Evolutionary conservation across 1,140 invertebrate genomes (phyloP).

Genomic region (Drosophila grimshawi): DNA sequence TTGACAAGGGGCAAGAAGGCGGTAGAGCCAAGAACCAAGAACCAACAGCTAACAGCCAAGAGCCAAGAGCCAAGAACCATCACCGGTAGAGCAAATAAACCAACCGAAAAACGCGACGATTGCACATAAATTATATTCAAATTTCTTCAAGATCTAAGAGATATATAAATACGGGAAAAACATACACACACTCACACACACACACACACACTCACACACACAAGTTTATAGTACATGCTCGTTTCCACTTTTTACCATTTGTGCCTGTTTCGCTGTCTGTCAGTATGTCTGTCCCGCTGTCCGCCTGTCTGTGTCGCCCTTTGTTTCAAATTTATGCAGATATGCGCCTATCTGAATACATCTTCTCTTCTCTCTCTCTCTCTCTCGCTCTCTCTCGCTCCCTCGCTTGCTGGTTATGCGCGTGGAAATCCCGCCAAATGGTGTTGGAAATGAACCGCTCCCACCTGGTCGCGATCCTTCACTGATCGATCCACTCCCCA

Average conservation of each 20-base stretch:
- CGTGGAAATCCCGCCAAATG: conserved; percentile 45
- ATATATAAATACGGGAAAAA: conserved; percentile 73
- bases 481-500: conserved; percentile 9
- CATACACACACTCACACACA: conserved; percentile 30
- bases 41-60: too few relatives aligned
- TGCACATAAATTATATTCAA: conserved; percentile 84
- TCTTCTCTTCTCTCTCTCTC: conserved; percentile 21
- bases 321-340: conserved; percentile 63
- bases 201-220: conserved; percentile 26
- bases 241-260: conserved; percentile 52
- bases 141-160: conserved; percentile 77
- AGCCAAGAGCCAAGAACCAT: too few relatives aligned
- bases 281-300: conserved; percentile 7
- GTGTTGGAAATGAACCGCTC: conserved; percentile 15
- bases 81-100: conserved; percentile 51
- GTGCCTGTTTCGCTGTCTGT: conserved; percentile 19
- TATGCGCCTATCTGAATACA: conserved; percentile 50
- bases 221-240: conserved; percentile 48
- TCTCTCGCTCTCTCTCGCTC: too few relatives aligned
- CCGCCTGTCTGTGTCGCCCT: conserved; percentile 21
- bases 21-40: background rate
- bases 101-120: conserved; percentile 79
- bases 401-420: background rate
- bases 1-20: conserved; percentile 1
- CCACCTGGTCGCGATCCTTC: conserved; percentile 41